Evolutionary conservation across 2,888 invertebrate genomes (phyloP), one percentile per base, ranked within the genome.

Genomic region (Hedya salicella): DNA sequence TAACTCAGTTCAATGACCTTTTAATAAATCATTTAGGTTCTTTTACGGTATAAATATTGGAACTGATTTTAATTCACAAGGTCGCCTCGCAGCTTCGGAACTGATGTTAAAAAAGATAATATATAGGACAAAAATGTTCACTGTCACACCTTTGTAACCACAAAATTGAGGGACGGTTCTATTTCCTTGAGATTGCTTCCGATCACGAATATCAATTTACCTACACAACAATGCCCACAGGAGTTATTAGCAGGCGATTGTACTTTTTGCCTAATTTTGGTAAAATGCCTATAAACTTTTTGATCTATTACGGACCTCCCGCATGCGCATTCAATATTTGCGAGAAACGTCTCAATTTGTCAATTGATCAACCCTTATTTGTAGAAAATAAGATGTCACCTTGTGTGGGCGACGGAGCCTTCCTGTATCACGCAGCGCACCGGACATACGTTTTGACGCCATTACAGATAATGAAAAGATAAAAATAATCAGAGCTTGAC

Each of bases 371-470:
- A 83, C 78, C 80, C 78, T 81, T 81, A 86, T 83, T 81, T 71
- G 71, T 67, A 72, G 72, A 78, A 86, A 91, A 78, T 88, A 75
- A 91, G 91, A 87, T 76, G 78, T 91, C 90, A 88, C 73, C 78
- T 75, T 91, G 91, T 89, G 91, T 88, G 91, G 91, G 75, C 85
- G 78, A 63, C 68, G 78, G 78, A 72, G 88, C 85, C 91, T 91
- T 91, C 90, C 91, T 91, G 89, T 89, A 76, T 82, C 92, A 89
- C 84, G 88, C 88, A 79, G 91, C 71, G 91, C 75, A 73, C 80
- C 84, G 87, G 89, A 92, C 91, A 92, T 82, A 81, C 75, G 85
- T 89, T 91, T 91, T 92, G 90, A 91, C 91, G 86, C 91, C 83
- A 86, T 89, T 86, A 82, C 68, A 86, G 91, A 91, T 91, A 86